These are phyloP conservation scores for Buteo buteo DNA, from an alignment of 2,113 vertebrate species.

Conservation along the genomic window DNA sequence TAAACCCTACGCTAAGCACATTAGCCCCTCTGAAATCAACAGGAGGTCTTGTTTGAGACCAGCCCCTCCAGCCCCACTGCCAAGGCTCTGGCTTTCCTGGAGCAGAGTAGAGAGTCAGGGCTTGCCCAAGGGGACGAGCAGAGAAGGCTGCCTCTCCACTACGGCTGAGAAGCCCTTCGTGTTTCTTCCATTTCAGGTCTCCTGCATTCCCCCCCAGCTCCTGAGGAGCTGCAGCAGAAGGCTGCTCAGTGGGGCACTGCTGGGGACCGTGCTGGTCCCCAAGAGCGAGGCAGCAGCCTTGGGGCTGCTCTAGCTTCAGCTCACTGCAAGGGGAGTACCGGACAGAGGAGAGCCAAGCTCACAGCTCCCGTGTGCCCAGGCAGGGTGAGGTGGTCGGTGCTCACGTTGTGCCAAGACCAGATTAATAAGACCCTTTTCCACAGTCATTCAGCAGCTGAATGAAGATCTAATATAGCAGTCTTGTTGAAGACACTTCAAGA, in stretches of 20 bases:
- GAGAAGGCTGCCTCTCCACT: background rate
- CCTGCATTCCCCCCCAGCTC: background rate
- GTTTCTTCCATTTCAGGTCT: background rate
- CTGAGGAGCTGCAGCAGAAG: background rate
- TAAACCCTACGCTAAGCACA: background rate
- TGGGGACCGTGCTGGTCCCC: background rate
- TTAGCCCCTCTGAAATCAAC: background rate
- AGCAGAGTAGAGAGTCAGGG: background rate
- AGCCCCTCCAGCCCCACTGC: background rate
- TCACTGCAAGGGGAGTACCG: background rate
- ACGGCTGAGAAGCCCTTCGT: background rate
- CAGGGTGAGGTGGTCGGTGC: background rate
- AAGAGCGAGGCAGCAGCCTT: background rate
- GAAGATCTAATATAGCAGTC: background rate
- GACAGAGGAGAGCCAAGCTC: background rate
- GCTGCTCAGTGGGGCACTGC: background rate
- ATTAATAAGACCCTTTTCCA: background rate
- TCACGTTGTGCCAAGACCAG: background rate
- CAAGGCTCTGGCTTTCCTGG: background rate
- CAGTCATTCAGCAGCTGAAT: background rate
- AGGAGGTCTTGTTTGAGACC: rapidly evolving
- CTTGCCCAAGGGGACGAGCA: background rate
- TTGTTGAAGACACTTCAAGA: background rate
- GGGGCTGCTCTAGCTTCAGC: background rate
- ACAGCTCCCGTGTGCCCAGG: background rate